Evolutionary conservation across 2,888 invertebrate genomes (phyloP).

Genomic region (Dolichomitus sp.): DNA sequence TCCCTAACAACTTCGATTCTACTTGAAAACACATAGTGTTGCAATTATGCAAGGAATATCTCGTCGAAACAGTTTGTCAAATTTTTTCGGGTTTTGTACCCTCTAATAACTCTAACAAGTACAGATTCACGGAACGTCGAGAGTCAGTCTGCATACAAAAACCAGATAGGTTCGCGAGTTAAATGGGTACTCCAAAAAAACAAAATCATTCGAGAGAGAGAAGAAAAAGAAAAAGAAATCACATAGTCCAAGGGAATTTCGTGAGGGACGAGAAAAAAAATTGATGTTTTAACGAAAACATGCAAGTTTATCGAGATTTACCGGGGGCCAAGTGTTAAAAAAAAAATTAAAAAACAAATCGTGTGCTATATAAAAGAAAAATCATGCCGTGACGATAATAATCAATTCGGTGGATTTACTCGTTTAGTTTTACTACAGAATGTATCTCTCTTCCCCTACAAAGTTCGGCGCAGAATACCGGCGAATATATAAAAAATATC

Average conservation of each 20-base stretch:
- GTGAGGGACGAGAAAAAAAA: slow-evolving; percentile 37
- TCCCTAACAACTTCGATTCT: slow-evolving; percentile 18
- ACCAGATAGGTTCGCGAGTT: slow-evolving; percentile 31
- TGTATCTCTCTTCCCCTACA: slow-evolving; percentile 12
- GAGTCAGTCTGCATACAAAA: slow-evolving; percentile 56
- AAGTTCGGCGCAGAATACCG: slow-evolving; percentile 5
- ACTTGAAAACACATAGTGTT: slow-evolving; percentile 10
- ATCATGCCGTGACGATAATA: slow-evolving; percentile 21
- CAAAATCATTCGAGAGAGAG: slow-evolving; percentile 20
- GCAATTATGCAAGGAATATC: slow-evolving; percentile 25
- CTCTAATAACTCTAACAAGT: slow-evolving; percentile 44
- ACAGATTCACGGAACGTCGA: slow-evolving; percentile 61
- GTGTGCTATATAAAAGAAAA: slow-evolving; percentile 7
- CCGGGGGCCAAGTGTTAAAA: slow-evolving; percentile 27
- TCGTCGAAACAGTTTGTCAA: slow-evolving; percentile 21
- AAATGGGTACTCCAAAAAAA: slow-evolving; percentile 7
- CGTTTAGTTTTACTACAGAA: slow-evolving; percentile 17
- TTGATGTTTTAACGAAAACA: slow-evolving; percentile 38
- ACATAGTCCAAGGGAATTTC: slow-evolving; percentile 26
- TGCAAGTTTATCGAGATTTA: slow-evolving; percentile 38
- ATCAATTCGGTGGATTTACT: slow-evolving; percentile 20
- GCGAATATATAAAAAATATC: slow-evolving; percentile 4
- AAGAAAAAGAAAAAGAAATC: slow-evolving; percentile 21
- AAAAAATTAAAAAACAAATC: too few species aligned
- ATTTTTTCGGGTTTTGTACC: slow-evolving; percentile 4